Base-by-base conservation (phyloP, 2,113 vertebrate species). In the Osmerus mordax region DNA sequence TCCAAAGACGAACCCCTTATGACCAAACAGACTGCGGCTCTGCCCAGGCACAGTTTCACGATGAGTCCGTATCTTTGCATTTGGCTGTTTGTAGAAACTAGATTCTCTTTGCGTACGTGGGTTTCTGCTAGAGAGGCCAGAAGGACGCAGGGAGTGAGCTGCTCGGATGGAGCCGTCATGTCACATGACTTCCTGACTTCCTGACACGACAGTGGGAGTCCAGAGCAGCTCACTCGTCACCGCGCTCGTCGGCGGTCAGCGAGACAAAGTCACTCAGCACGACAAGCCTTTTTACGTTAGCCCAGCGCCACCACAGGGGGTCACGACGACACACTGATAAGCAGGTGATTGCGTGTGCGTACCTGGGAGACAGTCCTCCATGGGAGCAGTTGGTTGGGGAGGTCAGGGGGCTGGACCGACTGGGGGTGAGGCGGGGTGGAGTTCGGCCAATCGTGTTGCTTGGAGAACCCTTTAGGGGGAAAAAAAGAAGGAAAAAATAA, bases 351-450 rank as follows among this genome's bases (percentile, higher is more conserved):
- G 2, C 0, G 15, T 0, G 64, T 87, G 25, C 23, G 13, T 96
- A 99, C 97, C 97, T 99, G 74, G 97, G 97, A 74, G 97, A 99
- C n/a, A 98, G 90, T 60, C 97, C 97, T n/a, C 96, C 95, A 6
- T 98, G 97, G 81, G 96, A 99, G 77, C 96, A 99, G 89, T 98
- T 98, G 70, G 97, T 99, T 2, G 97, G 97, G 51, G 97, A 98
- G 72, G 96, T 99, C 77, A 99, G 92, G 51, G 96, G 97, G 81
- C 96, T 98, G 73, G 96, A 95, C 83, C 97, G 93, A 89, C 95
- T 99, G 88, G 94, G 92, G 72, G 95, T 89, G 86, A 97, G 96
- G 71, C 97, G 93, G 18, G 94, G 87, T 19, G 95, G 91, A 9
- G 95, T 94, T 63, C 97, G 93, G 61, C 95, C 95, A 65, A 99